phyloP scores from a whole-genome alignment of 2,113 vertebrate genomes.

The Pholis gunnellus region DNA sequence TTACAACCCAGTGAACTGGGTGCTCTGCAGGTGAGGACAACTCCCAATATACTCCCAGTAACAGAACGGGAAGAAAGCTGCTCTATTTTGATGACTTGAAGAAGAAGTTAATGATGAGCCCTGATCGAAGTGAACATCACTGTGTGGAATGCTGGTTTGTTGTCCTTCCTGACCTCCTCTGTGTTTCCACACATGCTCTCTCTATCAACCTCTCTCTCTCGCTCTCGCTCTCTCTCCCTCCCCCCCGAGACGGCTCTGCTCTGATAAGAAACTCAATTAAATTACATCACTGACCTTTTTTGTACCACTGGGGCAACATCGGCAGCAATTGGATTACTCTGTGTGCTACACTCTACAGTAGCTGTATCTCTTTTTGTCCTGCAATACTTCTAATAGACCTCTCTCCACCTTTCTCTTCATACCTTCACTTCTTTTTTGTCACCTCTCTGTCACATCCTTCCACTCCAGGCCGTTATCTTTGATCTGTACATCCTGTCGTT shows the following conservation, averaged over 20 bases:
- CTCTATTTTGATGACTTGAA: neutral
- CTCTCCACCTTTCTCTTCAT: neutral
- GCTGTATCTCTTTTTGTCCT: neutral
- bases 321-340: conserved; percentile 28
- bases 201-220: neutral
- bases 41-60: neutral
- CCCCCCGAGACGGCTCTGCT: neutral
- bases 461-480: neutral
- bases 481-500: neutral
- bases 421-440: neutral
- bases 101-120: neutral
- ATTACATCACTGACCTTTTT: conserved; percentile 45
- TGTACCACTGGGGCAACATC: conserved; percentile 15
- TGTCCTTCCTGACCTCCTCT: neutral
- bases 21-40: neutral
- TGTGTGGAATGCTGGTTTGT: neutral
- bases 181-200: neutral
- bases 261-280: conserved; percentile 21
- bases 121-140: neutral
- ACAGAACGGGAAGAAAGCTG: neutral
- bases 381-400: neutral
- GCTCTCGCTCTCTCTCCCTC: too few species aligned
- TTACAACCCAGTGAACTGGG: neutral
- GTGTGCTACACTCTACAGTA: neutral
- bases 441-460: neutral